phyloP scores from a whole-genome alignment of 2,888 invertebrate species.

The Reticulitermes lucifugus region DNA sequence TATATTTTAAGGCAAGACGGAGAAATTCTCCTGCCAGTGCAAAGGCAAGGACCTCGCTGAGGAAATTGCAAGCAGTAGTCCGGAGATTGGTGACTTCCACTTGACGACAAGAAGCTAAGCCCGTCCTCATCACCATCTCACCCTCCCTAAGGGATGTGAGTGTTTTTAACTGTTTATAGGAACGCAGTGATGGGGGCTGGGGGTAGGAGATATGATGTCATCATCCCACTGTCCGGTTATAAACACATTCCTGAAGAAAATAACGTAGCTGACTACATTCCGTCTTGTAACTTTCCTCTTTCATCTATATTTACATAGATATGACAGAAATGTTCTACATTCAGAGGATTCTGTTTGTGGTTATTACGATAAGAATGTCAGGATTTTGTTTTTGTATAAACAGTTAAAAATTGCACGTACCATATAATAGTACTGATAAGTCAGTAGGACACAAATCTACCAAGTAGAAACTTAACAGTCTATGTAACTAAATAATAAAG shows the following conservation, averaged over 20 bases:
- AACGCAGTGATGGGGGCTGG: not conserved
- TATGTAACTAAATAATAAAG: no score
- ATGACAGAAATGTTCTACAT: not conserved
- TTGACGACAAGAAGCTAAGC: conserved; percentile 1
- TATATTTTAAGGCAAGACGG: not conserved
- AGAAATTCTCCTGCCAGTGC: not conserved
- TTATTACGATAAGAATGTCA: not conserved
- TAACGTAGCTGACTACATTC: not conserved
- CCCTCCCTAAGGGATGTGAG: conserved; percentile 14
- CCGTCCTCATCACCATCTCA: not conserved
- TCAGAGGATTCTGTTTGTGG: not conserved
- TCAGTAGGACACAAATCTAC: no score
- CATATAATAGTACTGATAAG: no score
- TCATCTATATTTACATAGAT: conserved; percentile 9
- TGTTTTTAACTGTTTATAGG: conserved; percentile 26
- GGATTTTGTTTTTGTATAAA: no score
- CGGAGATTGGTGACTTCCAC: conserved; percentile 32
- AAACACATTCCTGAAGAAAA: not conserved
- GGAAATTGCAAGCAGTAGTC: conserved; percentile 28
- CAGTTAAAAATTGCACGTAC: no score
- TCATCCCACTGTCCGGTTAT: not conserved
- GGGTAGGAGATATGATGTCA: not conserved
- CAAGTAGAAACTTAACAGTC: no score
- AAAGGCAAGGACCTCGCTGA: conserved; percentile 13
- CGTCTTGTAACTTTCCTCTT: not conserved